Conservation (phyloP, 92 coral and sea anemone genomes). For the Phenganax marumi region DNA sequence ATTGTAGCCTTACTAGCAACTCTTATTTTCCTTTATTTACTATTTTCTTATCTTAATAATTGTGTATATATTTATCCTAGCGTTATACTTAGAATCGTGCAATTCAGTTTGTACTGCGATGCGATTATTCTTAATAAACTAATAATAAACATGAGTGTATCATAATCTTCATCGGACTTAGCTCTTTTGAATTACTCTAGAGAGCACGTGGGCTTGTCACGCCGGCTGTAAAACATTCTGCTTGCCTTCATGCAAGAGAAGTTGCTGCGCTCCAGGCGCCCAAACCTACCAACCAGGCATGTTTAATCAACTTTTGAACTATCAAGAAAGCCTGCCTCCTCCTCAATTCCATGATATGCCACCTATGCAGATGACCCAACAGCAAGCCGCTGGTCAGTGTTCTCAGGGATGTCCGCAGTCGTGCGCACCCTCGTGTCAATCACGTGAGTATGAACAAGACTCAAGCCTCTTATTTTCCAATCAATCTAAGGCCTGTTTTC, state of each 20-base stretch:
- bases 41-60: too few species aligned
- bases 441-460: constrained; percentile 56
- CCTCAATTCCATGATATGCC: constrained; percentile 73
- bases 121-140: too few species aligned
- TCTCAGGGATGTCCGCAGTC: constrained; percentile 69
- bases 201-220: constrained; percentile 86
- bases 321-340: constrained; percentile 74
- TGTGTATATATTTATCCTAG: too few species aligned
- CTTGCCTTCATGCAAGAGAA: constrained; percentile 91
- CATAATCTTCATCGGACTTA: too few species aligned
- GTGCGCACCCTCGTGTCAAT: constrained; percentile 81
- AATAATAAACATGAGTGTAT: too few species aligned
- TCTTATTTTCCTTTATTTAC: too few species aligned
- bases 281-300: constrained; percentile 79
- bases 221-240: constrained; percentile 90
- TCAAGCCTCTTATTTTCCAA: neutral
- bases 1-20: too few species aligned
- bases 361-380: constrained; percentile 34
- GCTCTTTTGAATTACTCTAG: constrained; percentile 20
- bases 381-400: constrained; percentile 40
- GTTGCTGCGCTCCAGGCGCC: constrained; percentile 87
- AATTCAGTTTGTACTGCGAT: too few species aligned
- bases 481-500: too few species aligned
- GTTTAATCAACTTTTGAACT: constrained; percentile 84
- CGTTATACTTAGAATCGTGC: too few species aligned